A percentile compares a stretch with the other conserved stretches of the same genome.
These are phyloP conservation scores for Actinia tenebrosa DNA, from an alignment of 64 coral and sea anemone genomes.

Conservation along the genomic window DNA sequence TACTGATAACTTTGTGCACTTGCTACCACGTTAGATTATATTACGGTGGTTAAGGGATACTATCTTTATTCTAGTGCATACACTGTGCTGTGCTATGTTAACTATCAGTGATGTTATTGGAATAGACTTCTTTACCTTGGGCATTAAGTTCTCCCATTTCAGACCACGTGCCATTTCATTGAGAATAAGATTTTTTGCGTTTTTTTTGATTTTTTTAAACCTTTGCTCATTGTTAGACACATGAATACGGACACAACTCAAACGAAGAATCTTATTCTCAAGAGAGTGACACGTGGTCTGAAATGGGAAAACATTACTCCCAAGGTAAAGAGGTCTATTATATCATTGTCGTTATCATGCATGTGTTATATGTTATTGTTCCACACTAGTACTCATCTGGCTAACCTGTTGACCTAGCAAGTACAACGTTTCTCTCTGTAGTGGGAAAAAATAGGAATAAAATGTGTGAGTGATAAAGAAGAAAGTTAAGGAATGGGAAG, in stretches of 20 bases:
- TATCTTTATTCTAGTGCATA: neutral
- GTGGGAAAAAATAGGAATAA: constrained; percentile 15
- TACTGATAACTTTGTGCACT: too few species aligned
- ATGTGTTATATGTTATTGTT: neutral
- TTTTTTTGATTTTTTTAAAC: too few species aligned
- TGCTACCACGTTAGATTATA: too few species aligned
- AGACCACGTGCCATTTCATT: too few species aligned
- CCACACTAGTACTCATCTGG: neutral
- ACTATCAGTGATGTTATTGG: neutral
- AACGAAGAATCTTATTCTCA: too few species aligned
- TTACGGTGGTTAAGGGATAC: neutral
- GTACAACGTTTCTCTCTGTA: constrained; percentile 41
- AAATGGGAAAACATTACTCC: too few species aligned
- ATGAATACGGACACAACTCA: too few species aligned
- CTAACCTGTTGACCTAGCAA: constrained; percentile 53
- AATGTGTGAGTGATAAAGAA: neutral
- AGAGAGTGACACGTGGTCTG: too few species aligned
- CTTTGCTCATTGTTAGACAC: too few species aligned
- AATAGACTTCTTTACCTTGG: too few species aligned
- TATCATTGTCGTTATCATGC: neutral
- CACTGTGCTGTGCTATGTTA: constrained; percentile 3
- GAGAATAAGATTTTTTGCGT: too few species aligned
- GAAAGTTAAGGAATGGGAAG: neutral
- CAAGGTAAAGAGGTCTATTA: neutral
- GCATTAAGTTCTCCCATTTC: too few species aligned